Conservation (phyloP, 2,113 vertebrate species). For the Rutilus rutilus region DNA sequence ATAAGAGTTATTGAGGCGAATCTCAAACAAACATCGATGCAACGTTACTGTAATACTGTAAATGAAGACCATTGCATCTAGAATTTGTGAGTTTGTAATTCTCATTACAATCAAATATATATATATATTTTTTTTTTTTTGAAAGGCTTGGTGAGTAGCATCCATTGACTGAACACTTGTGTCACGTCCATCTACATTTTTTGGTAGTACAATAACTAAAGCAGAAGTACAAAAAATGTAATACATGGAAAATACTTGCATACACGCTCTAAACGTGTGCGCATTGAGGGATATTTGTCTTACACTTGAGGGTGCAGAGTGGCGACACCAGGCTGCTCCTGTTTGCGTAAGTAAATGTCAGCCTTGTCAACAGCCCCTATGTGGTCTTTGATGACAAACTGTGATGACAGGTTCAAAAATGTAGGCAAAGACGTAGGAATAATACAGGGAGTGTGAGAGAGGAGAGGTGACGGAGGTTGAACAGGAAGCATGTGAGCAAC, state of each 20-base stretch:
- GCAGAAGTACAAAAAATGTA: neutral
- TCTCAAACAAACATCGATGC: neutral
- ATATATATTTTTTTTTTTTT: no score
- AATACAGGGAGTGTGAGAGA: neutral
- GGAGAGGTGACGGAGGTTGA: neutral
- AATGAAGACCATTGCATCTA: neutral
- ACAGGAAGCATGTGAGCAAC: neutral
- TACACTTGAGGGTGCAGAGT: conserved; percentile 18
- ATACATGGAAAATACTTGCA: neutral
- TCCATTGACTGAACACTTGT: neutral
- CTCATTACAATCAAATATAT: no score
- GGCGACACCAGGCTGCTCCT: conserved; percentile 48
- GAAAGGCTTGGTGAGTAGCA: neutral
- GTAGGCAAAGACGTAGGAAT: neutral
- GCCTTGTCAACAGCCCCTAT: conserved; percentile 29
- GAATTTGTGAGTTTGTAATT: neutral
- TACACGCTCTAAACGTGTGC: neutral
- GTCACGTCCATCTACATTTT: neutral
- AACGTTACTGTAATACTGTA: neutral
- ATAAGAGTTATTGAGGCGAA: neutral
- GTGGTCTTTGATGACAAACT: conserved; percentile 28
- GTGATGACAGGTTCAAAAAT: neutral
- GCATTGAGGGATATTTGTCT: neutral
- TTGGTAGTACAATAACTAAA: neutral
- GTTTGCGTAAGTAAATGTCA: conserved; percentile 58